Conservation (phyloP, 2,797 vertebrate genomes). For the Nasua narica region DNA sequence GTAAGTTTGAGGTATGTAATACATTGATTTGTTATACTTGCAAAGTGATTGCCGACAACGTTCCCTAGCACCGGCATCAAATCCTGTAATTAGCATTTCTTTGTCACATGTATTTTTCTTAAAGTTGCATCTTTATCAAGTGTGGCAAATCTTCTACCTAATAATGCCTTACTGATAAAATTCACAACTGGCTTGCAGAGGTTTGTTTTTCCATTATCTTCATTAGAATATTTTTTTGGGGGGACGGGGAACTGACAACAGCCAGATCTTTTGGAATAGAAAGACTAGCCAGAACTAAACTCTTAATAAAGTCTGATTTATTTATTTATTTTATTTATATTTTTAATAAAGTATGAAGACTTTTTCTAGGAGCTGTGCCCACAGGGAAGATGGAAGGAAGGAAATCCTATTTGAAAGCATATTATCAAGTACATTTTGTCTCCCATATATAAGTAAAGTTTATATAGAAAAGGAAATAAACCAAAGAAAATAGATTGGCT, state of each 20-base stretch:
- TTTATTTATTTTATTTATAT: neutral
- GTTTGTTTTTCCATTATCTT: neutral
- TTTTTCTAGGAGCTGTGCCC: constrained; percentile 31
- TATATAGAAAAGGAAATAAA: constrained; percentile 6
- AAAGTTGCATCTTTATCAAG: neutral
- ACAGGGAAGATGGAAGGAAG: constrained; percentile 26
- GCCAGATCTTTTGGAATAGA: constrained; percentile 12
- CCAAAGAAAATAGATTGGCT: neutral
- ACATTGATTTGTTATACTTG: neutral
- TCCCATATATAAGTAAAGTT: neutral
- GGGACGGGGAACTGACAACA: neutral
- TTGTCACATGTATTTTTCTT: neutral
- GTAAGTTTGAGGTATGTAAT: neutral
- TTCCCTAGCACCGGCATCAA: neutral
- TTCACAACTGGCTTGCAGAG: neutral
- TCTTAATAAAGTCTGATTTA: constrained; percentile 54
- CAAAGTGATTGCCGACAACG: neutral
- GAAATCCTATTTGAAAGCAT: constrained; percentile 36
- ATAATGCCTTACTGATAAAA: neutral
- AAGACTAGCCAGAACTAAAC: constrained; percentile 13
- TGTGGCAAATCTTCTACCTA: neutral
- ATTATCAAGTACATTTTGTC: constrained; percentile 36
- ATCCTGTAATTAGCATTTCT: neutral
- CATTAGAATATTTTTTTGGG: neutral
- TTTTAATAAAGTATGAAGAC: constrained; percentile 11